Percentiles rank a stretch among this genome's conserved stretches.
These are phyloP conservation scores for Apamea crenata DNA, from an alignment of 2,888 invertebrate genomes.

Conservation along the genomic window DNA sequence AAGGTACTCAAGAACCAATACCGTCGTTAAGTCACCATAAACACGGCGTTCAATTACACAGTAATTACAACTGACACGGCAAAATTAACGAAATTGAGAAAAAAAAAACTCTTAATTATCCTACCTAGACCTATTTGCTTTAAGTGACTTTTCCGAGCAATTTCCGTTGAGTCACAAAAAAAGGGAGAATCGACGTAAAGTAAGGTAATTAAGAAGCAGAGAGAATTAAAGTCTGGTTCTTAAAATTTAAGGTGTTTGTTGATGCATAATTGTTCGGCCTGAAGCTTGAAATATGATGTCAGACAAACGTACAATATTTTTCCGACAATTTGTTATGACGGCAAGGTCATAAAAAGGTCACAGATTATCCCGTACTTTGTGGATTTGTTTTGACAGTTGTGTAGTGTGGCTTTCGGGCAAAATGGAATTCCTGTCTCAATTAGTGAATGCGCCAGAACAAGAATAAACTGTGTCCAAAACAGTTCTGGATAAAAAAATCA, in stretches of 20 bases:
- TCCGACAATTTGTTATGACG: slow-evolving; percentile 15
- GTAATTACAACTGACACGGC: slow-evolving; percentile 66
- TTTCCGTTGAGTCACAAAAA: slow-evolving; percentile 82
- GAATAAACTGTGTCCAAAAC: slow-evolving; percentile 21
- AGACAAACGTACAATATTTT: not conserved
- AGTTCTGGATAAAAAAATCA: not conserved
- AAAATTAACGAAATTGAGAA: slow-evolving; percentile 73
- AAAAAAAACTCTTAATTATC: slow-evolving; percentile 79
- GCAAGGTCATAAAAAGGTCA: slow-evolving; percentile 17
- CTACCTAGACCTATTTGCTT: slow-evolving; percentile 81
- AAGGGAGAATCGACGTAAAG: slow-evolving; percentile 75
- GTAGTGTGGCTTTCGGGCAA: not conserved
- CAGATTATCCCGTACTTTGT: slow-evolving; percentile 13
- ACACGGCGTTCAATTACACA: slow-evolving; percentile 57
- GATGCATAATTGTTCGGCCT: slow-evolving; percentile 61
- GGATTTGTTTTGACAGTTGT: slow-evolving; percentile 26
- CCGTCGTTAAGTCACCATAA: slow-evolving; percentile 41
- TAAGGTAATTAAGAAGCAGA: slow-evolving; percentile 83
- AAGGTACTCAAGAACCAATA: slow-evolving; percentile 15
- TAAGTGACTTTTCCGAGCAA: slow-evolving; percentile 85
- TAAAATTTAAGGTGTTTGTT: slow-evolving; percentile 63
- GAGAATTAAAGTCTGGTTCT: slow-evolving; percentile 72
- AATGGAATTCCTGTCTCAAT: slow-evolving; percentile 24
- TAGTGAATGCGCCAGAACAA: not conserved
- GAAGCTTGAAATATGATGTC: slow-evolving; percentile 36